These are phyloP conservation scores for Tinea pellionella DNA, from an alignment of 2,888 invertebrate species.

Conservation along the genomic window DNA sequence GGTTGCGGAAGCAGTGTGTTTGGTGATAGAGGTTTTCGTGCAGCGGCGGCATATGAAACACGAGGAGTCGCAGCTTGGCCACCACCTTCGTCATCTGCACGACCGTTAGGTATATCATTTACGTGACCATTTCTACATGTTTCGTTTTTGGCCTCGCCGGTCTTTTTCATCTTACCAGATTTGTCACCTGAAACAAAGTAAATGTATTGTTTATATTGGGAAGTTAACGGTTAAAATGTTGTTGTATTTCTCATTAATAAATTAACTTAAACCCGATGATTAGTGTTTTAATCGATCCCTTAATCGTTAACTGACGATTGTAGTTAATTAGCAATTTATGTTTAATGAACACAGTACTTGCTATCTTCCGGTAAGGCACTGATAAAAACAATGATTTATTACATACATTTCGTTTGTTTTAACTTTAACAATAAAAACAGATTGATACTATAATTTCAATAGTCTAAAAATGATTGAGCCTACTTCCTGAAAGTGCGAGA, in stretches of 20 bases:
- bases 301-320: not conserved
- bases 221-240: not conserved
- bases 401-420: not conserved
- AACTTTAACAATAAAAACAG: not conserved
- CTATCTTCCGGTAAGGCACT: not conserved
- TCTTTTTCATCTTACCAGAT: slow-evolving; percentile 9
- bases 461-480: not conserved
- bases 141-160: slow-evolving; percentile 45
- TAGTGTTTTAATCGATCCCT: not conserved
- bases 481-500: slow-evolving; percentile 17
- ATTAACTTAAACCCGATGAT: not conserved
- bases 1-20: not conserved
- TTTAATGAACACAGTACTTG: not conserved
- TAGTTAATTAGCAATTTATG: not conserved
- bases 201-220: not conserved
- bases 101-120: slow-evolving; percentile 48
- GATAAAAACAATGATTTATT: not conserved
- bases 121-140: slow-evolving; percentile 53
- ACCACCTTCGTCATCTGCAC: slow-evolving; percentile 51
- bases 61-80: slow-evolving; percentile 22
- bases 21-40: slow-evolving; percentile 34
- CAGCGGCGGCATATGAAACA: slow-evolving; percentile 58
- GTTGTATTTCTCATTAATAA: not conserved
- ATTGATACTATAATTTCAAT: not conserved
- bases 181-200: slow-evolving; percentile 11